Evolutionary conservation across 2,113 vertebrate genomes (phyloP).

Genomic region (Gymnobelideus leadbeateri): DNA sequence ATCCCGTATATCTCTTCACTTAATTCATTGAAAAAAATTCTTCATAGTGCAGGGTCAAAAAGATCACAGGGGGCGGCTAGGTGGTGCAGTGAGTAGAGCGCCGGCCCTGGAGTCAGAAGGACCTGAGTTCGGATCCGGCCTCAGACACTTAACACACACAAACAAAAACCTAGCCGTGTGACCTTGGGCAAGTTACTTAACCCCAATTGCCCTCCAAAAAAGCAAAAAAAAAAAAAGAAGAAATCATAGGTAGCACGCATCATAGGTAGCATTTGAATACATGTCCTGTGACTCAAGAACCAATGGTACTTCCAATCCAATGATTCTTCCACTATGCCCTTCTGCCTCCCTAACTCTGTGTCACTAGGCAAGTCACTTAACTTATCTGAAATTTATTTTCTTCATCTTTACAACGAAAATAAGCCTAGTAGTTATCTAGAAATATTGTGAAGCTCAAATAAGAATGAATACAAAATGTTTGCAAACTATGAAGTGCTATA

Average conservation of each 20-base stretch:
- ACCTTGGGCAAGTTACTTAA: too few species aligned
- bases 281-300: neutral
- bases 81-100: too few species aligned
- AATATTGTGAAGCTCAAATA: neutral
- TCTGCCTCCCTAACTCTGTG: neutral
- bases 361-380: neutral
- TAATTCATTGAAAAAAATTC: neutral
- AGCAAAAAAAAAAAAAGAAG: too few species aligned
- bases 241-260: neutral
- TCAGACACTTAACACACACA: too few species aligned
- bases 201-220: too few species aligned
- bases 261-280: neutral
- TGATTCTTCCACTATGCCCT: neutral
- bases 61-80: too few species aligned
- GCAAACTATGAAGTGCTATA: slow-evolving; percentile 29
- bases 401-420: slow-evolving; percentile 15
- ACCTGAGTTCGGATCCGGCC: too few species aligned
- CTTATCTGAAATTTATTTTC: neutral
- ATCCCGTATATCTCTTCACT: neutral
- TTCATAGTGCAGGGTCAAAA: neutral
- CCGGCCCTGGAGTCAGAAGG: too few species aligned
- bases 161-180: too few species aligned
- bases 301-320: neutral
- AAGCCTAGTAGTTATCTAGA: slow-evolving; percentile 22
- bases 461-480: slow-evolving; percentile 46